These are phyloP conservation scores for Idris sp. DNA, from an alignment of 1,140 invertebrate species.

Conservation along the genomic window DNA sequence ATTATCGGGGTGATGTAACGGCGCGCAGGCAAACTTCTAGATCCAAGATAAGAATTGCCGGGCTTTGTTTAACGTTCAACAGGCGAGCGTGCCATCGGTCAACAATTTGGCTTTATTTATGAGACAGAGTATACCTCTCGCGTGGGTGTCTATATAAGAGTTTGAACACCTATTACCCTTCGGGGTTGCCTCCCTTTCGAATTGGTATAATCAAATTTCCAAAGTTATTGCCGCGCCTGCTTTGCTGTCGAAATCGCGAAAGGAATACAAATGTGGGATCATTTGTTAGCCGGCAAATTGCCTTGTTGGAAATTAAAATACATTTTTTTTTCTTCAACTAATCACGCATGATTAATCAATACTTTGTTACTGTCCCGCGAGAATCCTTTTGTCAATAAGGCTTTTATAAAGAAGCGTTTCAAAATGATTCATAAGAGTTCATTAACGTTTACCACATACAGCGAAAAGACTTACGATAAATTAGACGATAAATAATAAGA, in stretches of 20 bases:
- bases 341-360: conserved; percentile 53
- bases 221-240: conserved; percentile 71
- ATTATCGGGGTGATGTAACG: conserved; percentile 72
- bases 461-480: conserved; percentile 50
- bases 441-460: conserved; percentile 48
- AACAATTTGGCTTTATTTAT: conserved; percentile 76
- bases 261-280: conserved; percentile 43
- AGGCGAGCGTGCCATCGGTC: conserved; percentile 65
- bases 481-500: conserved; percentile 58
- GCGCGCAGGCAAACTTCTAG: conserved; percentile 71
- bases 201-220: conserved; percentile 74
- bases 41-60: conserved; percentile 72
- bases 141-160: conserved; percentile 70
- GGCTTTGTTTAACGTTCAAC: conserved; percentile 73
- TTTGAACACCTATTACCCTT: conserved; percentile 73
- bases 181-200: conserved; percentile 66
- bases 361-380: conserved; percentile 4
- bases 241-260: conserved; percentile 40
- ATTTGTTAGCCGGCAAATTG: conserved; percentile 49
- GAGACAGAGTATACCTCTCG: conserved; percentile 58
- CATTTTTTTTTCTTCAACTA: conserved; percentile 33
- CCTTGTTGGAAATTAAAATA: conserved; percentile 35
- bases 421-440: conserved; percentile 28
- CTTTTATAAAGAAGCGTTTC: conserved; percentile 15
- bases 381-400: conserved; percentile 24